Conservation (phyloP, 2,797 vertebrate genomes). For the Ctenopoma multispine region DNA sequence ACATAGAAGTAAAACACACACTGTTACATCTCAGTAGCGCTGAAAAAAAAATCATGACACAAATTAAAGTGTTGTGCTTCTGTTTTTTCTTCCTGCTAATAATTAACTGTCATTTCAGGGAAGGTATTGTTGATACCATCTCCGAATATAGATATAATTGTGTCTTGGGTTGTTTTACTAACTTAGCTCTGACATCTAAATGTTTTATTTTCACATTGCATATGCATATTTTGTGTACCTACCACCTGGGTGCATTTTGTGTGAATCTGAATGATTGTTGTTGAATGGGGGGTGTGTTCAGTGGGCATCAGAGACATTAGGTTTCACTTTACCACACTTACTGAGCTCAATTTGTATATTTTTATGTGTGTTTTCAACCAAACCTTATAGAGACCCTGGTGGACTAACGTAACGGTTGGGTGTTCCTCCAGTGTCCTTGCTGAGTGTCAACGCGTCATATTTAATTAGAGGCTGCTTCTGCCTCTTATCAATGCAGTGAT, state of each 20-base stretch:
- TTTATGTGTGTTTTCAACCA: constrained; percentile 44
- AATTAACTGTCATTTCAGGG: constrained; percentile 45
- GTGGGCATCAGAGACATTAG: constrained; percentile 9
- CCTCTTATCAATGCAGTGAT: constrained; percentile 38
- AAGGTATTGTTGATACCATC: constrained; percentile 54
- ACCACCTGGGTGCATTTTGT: constrained; percentile 28
- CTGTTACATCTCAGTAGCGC: constrained; percentile 65
- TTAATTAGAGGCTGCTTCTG: constrained; percentile 41
- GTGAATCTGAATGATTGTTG: constrained; percentile 12
- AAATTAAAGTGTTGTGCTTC: constrained; percentile 23
- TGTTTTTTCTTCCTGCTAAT: constrained; percentile 25
- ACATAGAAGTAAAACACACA: constrained; percentile 26
- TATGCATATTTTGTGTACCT: constrained; percentile 23
- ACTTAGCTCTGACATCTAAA: constrained; percentile 37
- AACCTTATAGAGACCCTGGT: constrained; percentile 39
- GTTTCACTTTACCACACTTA: constrained; percentile 27
- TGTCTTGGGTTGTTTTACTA: constrained; percentile 54
- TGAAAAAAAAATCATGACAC: constrained; percentile 20
- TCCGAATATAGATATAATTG: constrained; percentile 38
- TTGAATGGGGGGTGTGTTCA: constrained; percentile 12
- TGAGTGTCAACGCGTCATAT: constrained; percentile 29
- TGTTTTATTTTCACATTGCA: constrained; percentile 21
- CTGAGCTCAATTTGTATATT: constrained; percentile 33
- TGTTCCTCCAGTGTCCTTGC: constrained; percentile 26
- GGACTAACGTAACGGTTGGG: constrained; percentile 24